phyloP scores from a whole-genome alignment of 2,888 invertebrate species.

The Tetrapedia diversipes region DNA sequence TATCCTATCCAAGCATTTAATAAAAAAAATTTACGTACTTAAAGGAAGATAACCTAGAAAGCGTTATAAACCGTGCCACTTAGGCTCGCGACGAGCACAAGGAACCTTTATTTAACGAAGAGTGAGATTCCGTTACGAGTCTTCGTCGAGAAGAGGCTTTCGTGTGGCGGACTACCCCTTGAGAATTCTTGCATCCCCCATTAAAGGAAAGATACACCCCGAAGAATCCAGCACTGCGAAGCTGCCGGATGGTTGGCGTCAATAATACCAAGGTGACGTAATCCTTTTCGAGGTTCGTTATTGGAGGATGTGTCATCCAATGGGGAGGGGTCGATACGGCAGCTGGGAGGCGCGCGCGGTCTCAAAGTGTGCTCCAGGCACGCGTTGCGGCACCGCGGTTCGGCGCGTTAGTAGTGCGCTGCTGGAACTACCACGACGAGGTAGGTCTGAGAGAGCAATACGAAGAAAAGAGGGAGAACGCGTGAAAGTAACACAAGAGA shows the following conservation, averaged over 20 bases:
- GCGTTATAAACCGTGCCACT: not conserved
- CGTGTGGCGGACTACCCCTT: slow-evolving; percentile 18
- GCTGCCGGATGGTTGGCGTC: slow-evolving; percentile 72
- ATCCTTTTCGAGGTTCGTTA: slow-evolving; percentile 77
- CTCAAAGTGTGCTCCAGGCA: slow-evolving; percentile 57
- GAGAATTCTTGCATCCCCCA: slow-evolving; percentile 45
- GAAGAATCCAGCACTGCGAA: slow-evolving; percentile 64
- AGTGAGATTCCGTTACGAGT: not conserved
- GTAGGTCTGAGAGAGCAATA: slow-evolving; percentile 15
- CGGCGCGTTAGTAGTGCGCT: slow-evolving; percentile 57
- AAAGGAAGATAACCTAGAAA: slow-evolving; percentile 17
- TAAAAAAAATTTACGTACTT: slow-evolving; percentile 4
- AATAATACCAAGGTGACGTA: slow-evolving; percentile 80
- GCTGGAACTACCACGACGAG: slow-evolving; percentile 43
- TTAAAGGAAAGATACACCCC: slow-evolving; percentile 43
- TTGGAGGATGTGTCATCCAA: slow-evolving; percentile 81
- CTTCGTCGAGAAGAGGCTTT: not conserved
- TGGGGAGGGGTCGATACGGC: slow-evolving; percentile 79
- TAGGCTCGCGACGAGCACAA: not conserved
- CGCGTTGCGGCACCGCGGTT: slow-evolving; percentile 59
- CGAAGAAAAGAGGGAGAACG: slow-evolving; percentile 18
- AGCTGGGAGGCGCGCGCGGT: slow-evolving; percentile 72
- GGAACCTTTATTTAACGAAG: slow-evolving; percentile 26
- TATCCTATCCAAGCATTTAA: not conserved
- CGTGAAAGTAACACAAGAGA: slow-evolving; percentile 15